Evolutionary conservation across 2,888 invertebrate species (phyloP).

Genomic region (Clusia tigrina): DNA sequence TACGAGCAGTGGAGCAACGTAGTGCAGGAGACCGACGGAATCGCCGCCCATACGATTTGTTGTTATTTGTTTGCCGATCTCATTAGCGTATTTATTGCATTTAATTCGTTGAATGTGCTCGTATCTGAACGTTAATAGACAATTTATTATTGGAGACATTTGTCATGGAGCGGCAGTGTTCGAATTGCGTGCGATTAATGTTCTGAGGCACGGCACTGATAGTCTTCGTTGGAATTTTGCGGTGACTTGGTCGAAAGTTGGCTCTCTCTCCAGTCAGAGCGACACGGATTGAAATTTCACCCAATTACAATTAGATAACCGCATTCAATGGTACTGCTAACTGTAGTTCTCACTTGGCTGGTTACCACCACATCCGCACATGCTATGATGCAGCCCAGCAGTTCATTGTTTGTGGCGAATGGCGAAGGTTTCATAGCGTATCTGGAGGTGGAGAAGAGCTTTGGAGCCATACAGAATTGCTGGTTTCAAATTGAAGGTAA

Average conservation of each 20-base stretch:
- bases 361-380: not conserved
- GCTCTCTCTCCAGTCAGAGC: not conserved
- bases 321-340: not conserved
- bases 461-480: conserved; percentile 40
- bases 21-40: no score
- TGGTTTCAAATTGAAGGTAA: conserved; percentile 43
- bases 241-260: not conserved
- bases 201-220: not conserved
- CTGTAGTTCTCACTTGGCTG: not conserved
- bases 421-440: conserved; percentile 44
- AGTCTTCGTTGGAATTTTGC: not conserved
- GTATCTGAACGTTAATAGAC: not conserved
- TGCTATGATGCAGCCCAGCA: conserved; percentile 35
- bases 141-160: conserved; percentile 14
- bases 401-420: conserved; percentile 32
- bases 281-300: not conserved
- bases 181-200: conserved; percentile 16
- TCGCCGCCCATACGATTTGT: not conserved
- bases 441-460: conserved; percentile 39
- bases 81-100: conserved; percentile 17
- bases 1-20: not conserved
- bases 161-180: not conserved
- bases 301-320: not conserved
- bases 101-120: conserved; percentile 11
- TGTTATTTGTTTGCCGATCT: conserved; percentile 12